Conservation (phyloP, 2,888 invertebrate genomes). For the Dicranocentrus wangi region DNA sequence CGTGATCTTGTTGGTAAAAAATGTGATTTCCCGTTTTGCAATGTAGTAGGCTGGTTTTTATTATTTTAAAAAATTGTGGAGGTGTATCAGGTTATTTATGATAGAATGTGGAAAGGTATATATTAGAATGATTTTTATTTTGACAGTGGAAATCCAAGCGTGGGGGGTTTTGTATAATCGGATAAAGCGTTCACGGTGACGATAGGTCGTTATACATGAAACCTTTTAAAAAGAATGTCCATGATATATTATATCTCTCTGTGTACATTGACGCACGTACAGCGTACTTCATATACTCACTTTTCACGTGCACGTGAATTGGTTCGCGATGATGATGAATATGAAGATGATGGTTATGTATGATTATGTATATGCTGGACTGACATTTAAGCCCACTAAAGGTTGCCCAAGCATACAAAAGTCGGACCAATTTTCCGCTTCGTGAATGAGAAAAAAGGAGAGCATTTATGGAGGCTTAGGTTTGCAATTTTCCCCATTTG, state of each 20-base stretch:
- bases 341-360: conserved; percentile 3
- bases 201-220: background rate
- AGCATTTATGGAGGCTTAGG: conserved; percentile 12
- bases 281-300: background rate
- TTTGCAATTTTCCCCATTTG: conserved; percentile 16
- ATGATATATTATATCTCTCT: background rate
- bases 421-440: conserved; percentile 22
- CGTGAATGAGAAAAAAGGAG: conserved; percentile 16
- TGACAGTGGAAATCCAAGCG: too few relatives aligned
- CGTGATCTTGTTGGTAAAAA: background rate
- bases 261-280: background rate
- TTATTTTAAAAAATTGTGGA: background rate
- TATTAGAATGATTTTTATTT: too few relatives aligned
- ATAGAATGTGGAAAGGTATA: background rate
- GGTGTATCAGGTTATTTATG: background rate
- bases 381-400: background rate
- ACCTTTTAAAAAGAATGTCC: background rate
- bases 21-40: background rate
- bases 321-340: background rate
- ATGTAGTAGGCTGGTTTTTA: background rate
- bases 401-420: background rate
- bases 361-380: background rate
- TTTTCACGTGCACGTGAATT: background rate
- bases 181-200: background rate
- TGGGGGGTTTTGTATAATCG: too few relatives aligned